Conservation (phyloP, 2,888 invertebrate genomes). For the Erynnis tages region DNA sequence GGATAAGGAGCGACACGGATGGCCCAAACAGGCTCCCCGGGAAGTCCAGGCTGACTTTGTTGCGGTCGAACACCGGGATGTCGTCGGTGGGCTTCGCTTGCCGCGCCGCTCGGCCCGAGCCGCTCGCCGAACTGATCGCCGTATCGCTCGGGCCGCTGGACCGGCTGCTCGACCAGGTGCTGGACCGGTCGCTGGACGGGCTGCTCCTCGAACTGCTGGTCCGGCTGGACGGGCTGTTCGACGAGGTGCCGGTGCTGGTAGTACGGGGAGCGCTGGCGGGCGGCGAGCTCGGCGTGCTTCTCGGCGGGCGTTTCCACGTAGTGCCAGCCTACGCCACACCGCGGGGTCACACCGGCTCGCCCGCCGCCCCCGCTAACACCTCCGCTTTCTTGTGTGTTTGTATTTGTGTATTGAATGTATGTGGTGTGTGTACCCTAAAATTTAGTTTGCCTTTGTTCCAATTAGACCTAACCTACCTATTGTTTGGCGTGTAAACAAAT, state of each 20-base stretch:
- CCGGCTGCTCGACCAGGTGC: not conserved
- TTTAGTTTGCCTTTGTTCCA: too few species aligned
- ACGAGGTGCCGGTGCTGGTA: too few species aligned
- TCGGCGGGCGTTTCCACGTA: slow-evolving; percentile 53
- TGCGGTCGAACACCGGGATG: slow-evolving; percentile 83
- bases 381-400: slow-evolving; percentile 29
- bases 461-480: too few species aligned
- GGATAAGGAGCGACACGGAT: slow-evolving; percentile 85
- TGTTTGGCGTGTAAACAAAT: too few species aligned
- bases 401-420: too few species aligned
- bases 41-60: slow-evolving; percentile 85
- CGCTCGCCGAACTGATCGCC: slow-evolving; percentile 20
- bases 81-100: slow-evolving; percentile 74
- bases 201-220: not conserved
- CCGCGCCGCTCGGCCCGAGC: slow-evolving; percentile 36
- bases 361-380: slow-evolving; percentile 29
- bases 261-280: slow-evolving; percentile 6
- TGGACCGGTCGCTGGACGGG: too few species aligned
- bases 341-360: slow-evolving; percentile 28
- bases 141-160: not conserved
- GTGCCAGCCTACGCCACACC: slow-evolving; percentile 55
- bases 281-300: slow-evolving; percentile 18
- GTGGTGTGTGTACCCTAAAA: too few species aligned
- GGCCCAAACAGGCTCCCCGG: slow-evolving; percentile 85
- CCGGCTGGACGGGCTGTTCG: slow-evolving; percentile 34